Evolutionary conservation across 2,113 vertebrate genomes (phyloP).

Genomic region (Halichoerus grypus): DNA sequence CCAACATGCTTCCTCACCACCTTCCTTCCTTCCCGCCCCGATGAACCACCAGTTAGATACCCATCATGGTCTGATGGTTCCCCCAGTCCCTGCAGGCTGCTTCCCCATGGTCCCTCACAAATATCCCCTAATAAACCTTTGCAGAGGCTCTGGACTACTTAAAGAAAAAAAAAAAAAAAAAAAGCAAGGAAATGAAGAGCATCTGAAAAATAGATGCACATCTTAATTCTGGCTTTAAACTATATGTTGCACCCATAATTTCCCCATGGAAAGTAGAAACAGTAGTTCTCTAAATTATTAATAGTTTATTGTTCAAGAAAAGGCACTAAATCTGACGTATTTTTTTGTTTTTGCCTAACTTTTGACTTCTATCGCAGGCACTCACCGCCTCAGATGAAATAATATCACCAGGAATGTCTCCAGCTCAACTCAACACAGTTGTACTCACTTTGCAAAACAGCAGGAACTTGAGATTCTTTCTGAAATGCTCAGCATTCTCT

Average conservation of each 20-base stretch:
- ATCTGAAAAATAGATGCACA: background rate
- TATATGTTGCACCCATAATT: too few relatives aligned
- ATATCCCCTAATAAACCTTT: too few relatives aligned
- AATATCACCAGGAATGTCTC: background rate
- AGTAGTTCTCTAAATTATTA: background rate
- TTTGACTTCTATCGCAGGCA: background rate
- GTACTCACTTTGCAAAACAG: background rate
- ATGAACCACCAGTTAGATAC: fast-evolving
- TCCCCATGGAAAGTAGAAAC: background rate
- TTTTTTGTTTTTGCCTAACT: background rate
- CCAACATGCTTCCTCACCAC: background rate
- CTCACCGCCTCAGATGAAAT: fast-evolving
- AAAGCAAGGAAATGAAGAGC: background rate
- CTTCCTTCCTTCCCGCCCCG: fast-evolving
- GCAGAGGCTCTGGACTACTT: background rate
- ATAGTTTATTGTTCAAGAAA: background rate
- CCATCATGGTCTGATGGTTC: background rate
- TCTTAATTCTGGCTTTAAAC: background rate
- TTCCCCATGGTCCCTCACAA: fast-evolving
- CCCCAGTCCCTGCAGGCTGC: background rate
- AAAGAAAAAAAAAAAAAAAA: background rate
- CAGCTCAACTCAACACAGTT: background rate
- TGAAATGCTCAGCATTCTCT: background rate
- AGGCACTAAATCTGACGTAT: background rate
- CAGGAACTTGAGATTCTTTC: background rate